Percentiles rank a stretch among this genome's conserved stretches.
Conservation (phyloP, 2,113 vertebrate genomes). For the Ellobius talpinus region DNA sequence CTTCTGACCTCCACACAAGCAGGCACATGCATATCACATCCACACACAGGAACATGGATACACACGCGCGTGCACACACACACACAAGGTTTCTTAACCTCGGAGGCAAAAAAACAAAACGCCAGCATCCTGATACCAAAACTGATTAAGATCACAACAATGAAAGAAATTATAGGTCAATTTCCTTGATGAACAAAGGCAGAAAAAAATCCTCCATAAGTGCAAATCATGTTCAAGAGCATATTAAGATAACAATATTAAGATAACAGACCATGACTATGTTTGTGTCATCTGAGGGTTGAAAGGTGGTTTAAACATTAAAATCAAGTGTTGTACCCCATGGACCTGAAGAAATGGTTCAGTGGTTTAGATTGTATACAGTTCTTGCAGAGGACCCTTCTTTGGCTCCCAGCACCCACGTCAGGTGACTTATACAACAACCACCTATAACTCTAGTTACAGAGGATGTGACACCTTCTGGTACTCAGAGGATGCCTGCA, state of each 20-base stretch:
- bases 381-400: not conserved
- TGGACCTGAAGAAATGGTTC: not conserved
- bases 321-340: not conserved
- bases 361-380: not conserved
- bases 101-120: not conserved
- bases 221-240: not conserved
- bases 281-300: not conserved
- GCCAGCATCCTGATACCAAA: not conserved
- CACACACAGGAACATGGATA: not conserved
- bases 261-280: not conserved
- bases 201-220: not conserved
- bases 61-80: not conserved
- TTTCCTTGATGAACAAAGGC: not conserved
- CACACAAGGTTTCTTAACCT: not conserved
- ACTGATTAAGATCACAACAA: not conserved
- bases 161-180: not conserved
- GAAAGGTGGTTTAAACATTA: not conserved
- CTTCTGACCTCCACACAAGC: not conserved
- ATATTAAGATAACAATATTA: not conserved
- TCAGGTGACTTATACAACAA: not conserved
- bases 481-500: not conserved
- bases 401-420: not conserved
- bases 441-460: not conserved
- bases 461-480: not conserved
- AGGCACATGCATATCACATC: not conserved